These are phyloP conservation scores for Thalassarche chlororhynchos DNA, from an alignment of 2,113 vertebrate species.

Conservation along the genomic window DNA sequence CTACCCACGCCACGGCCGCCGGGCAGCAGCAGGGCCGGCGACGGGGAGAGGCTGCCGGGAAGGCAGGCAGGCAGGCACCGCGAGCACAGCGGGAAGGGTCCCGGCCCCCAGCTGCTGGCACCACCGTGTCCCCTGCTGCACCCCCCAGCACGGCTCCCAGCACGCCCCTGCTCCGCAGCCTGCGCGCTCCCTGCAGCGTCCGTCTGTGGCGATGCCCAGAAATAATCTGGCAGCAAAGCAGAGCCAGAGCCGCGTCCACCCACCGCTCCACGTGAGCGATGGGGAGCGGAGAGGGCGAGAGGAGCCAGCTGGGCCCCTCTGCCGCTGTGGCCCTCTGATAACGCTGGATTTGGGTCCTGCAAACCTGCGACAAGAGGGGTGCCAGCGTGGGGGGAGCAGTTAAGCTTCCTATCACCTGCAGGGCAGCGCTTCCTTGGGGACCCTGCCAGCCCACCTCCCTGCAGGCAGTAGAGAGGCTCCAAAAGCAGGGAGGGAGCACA, in stretches of 20 bases:
- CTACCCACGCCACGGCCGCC: background rate
- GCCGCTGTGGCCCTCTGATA: conserved; percentile 13
- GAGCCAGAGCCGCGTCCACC: background rate
- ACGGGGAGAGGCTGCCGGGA: background rate
- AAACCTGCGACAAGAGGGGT: background rate
- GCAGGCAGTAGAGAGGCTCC: background rate
- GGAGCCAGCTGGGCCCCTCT: conserved; percentile 12
- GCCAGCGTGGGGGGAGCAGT: background rate
- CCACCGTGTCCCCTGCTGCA: background rate
- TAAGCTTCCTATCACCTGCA: conserved; percentile 6
- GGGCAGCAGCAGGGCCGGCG: background rate
- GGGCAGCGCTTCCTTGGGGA: background rate
- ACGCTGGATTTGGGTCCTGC: conserved; percentile 8
- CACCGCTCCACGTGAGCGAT: background rate
- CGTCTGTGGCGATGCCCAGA: conserved; percentile 7
- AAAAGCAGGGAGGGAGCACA: rapidly evolving
- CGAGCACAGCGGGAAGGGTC: background rate
- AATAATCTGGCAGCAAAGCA: background rate
- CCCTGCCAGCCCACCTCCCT: background rate
- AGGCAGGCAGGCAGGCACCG: background rate
- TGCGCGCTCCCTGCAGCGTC: background rate
- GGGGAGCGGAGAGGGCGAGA: background rate
- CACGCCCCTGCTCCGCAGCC: background rate
- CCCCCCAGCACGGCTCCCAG: background rate
- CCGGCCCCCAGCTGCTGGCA: background rate